Base-by-base conservation (phyloP, 1,140 invertebrate species). In the Cydia fagiglandana region DNA sequence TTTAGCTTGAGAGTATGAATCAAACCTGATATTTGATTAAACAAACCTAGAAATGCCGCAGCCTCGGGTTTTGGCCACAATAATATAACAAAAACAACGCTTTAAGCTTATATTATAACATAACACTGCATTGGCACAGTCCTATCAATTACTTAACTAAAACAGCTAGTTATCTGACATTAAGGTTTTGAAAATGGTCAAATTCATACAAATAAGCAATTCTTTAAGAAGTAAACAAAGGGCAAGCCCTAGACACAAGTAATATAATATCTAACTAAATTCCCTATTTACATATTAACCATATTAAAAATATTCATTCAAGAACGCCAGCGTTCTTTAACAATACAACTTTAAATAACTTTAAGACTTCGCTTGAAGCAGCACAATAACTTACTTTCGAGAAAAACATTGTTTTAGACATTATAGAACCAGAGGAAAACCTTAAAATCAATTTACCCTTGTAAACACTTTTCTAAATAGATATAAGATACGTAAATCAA, bases 271-370 rank as follows among this genome's bases (percentile, higher is more conserved):
- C 73, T 73, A 73, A 53, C 73, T 73, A 45, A 64, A 70, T 70
- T 45, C 34, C 13, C n/a, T 70, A 70, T 70, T 70, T 70, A 70
- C 66, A 68, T 38, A 70, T 70, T 70, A 70, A 70, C 9, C 34
- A 17, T 70, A 70, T 38, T 70, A 38, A 70, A 70, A 70, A 38
- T 70, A 70, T 38, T 61, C 20, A 61, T 17, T 70, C 30, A 28
- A 73, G 73, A 73, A 73, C 73, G 73, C 73, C 73, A 73, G 73
- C 73, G 73, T 50, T 50, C 73, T 50, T 47, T 53, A 45, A 38
- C 17, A 41, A 66, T 66, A 61, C 20, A 24, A 61, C 10, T 61
- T 61, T 61, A 61, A 24, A 24, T 61, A 61, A 61, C 56, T 61
- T 61, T 6, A 61, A 10, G 24, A 61, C 17, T 24, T 61, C n/a